A percentile compares a stretch with the other conserved stretches of the same genome.
Conservation (phyloP, 1,140 invertebrate species). For the Vanessa tameamea region DNA sequence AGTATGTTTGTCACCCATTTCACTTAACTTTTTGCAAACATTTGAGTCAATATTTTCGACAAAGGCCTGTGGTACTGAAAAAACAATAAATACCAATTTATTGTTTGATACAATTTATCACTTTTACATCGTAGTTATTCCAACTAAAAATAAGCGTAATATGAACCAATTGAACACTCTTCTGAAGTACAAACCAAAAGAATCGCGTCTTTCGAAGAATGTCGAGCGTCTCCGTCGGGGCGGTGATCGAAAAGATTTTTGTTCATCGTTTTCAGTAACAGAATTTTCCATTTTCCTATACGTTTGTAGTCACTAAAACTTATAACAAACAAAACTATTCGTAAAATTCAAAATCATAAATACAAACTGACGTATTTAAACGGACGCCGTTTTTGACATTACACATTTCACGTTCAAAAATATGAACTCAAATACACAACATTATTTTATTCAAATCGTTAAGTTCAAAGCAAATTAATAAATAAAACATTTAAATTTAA, state of each 20-base stretch:
- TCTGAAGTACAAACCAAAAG: slow-evolving; percentile 49
- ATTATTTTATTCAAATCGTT: too few relatives aligned
- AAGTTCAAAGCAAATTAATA: too few relatives aligned
- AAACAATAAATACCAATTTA: slow-evolving; percentile 5
- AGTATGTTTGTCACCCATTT: slow-evolving; percentile 42
- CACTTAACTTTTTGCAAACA: slow-evolving; percentile 40
- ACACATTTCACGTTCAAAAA: not conserved
- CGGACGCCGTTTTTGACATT: slow-evolving; percentile 42
- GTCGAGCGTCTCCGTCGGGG: slow-evolving; percentile 67
- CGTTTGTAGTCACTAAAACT: slow-evolving; percentile 24
- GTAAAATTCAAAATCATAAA: slow-evolving; percentile 35
- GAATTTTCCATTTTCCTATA: slow-evolving; percentile 59
- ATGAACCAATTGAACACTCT: too few relatives aligned
- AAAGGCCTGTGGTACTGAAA: slow-evolving; percentile 50
- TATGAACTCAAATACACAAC: not conserved
- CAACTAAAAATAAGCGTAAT: too few relatives aligned
- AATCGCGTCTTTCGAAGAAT: slow-evolving; percentile 69
- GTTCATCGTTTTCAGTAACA: slow-evolving; percentile 49
- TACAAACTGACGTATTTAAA: slow-evolving; percentile 47
- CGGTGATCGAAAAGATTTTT: slow-evolving; percentile 60
- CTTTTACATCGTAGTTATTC: not conserved
- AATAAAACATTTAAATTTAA: too few relatives aligned
- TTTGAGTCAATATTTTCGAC: slow-evolving; percentile 49
- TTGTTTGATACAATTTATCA: not conserved
- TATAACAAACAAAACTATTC: slow-evolving; percentile 13